Evolutionary conservation across 2,888 invertebrate species (phyloP).

Genomic region (Tenthredo mesomela): DNA sequence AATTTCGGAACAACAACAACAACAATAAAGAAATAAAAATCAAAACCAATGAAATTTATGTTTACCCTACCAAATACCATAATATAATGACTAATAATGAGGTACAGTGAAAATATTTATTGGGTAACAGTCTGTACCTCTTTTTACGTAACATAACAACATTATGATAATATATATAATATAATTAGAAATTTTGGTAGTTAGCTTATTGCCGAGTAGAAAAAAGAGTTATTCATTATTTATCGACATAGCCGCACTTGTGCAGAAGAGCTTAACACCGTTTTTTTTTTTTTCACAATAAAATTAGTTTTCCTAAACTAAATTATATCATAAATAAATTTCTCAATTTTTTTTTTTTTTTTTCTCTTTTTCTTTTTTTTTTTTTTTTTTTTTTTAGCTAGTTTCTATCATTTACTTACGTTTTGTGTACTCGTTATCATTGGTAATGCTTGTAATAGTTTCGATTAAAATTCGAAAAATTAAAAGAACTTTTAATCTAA

Average conservation of each 20-base stretch:
- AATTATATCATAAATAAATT: conserved; percentile 36
- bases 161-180: conserved; percentile 5
- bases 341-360: not conserved
- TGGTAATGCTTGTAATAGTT: conserved; percentile 45
- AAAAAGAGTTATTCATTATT: conserved; percentile 1
- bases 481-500: conserved; percentile 20
- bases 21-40: not conserved
- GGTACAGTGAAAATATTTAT: conserved; percentile 26
- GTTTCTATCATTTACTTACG: conserved; percentile 27
- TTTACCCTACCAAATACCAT: not conserved
- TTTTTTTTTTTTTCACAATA: not conserved
- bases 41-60: conserved; percentile 3
- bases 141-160: conserved; percentile 9
- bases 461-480: not conserved
- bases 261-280: conserved; percentile 31
- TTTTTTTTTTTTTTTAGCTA: not conserved
- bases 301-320: conserved; percentile 4
- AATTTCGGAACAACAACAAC: not conserved
- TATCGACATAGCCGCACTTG: not conserved
- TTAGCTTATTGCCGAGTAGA: conserved; percentile 39
- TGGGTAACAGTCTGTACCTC: conserved; percentile 27
- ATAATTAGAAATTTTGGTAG: conserved; percentile 41
- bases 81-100: not conserved
- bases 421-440: conserved; percentile 44
- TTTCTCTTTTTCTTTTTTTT: not conserved